Conservation (phyloP, 2,113 vertebrate genomes). For the Paedocypris sp. region DNA sequence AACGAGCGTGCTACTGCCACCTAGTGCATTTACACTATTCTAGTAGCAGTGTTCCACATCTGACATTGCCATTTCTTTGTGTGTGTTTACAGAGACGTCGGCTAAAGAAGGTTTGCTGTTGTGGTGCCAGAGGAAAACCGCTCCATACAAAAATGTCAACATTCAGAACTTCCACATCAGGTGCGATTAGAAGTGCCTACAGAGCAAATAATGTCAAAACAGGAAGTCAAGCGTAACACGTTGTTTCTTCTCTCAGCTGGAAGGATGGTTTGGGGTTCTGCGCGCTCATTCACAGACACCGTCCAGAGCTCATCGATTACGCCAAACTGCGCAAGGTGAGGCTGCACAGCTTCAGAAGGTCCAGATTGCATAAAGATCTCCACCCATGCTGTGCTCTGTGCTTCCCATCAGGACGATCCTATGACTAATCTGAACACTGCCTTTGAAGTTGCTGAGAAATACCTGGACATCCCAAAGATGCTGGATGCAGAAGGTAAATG, state of each 20-base stretch:
- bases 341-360: not conserved
- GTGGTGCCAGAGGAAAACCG: constrained; percentile 98
- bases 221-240: no score
- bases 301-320: constrained; percentile 95
- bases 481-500: constrained; percentile 85
- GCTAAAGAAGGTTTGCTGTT: constrained; percentile 94
- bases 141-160: constrained; percentile 98
- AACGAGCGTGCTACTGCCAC: no score
- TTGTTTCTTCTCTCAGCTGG: constrained; percentile 64
- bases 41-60: no score
- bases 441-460: constrained; percentile 88
- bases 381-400: not conserved
- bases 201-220: not conserved
- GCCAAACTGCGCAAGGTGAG: constrained; percentile 91
- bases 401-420: constrained; percentile 69
- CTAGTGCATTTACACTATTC: no score
- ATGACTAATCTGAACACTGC: constrained; percentile 89
- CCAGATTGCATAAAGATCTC: no score
- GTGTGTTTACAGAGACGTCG: constrained; percentile 77
- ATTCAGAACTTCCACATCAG: constrained; percentile 99
- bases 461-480: constrained; percentile 91
- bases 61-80: not conserved
- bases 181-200: constrained; percentile 45
- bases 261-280: constrained; percentile 98
- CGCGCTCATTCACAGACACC: constrained; percentile 94